A percentile compares a stretch with the other conserved stretches of the same genome.
These are phyloP conservation scores for Protonemura montana DNA, from an alignment of 2,888 invertebrate genomes.

Conservation along the genomic window DNA sequence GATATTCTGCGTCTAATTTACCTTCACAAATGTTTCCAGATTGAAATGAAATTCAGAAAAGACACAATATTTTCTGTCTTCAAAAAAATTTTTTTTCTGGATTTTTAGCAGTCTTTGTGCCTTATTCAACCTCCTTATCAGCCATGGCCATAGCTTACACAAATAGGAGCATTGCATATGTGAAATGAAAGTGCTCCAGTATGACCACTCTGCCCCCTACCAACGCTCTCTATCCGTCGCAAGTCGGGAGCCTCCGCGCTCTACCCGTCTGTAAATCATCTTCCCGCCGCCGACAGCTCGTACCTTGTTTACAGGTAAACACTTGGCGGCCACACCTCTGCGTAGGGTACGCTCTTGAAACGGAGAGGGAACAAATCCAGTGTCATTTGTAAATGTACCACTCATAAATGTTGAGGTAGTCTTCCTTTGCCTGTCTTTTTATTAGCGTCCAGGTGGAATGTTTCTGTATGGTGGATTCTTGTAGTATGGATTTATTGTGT, in stretches of 20 bases:
- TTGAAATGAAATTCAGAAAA: too few species aligned
- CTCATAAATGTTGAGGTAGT: not conserved
- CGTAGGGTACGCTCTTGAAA: not conserved
- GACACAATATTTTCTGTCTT: too few species aligned
- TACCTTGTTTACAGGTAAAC: not conserved
- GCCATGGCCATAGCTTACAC: too few species aligned
- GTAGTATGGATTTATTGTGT: too few species aligned
- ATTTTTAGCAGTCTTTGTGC: too few species aligned
- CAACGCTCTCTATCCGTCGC: not conserved
- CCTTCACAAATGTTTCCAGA: too few species aligned
- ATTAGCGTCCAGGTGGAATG: not conserved
- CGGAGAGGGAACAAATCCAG: not conserved
- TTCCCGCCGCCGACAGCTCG: not conserved
- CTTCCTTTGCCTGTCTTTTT: not conserved
- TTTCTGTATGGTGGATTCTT: too few species aligned
- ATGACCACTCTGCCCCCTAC: not conserved
- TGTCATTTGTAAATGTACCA: not conserved
- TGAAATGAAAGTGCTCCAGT: too few species aligned
- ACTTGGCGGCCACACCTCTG: not conserved
- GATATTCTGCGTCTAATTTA: too few species aligned
- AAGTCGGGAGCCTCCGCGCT: not conserved
- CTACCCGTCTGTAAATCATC: not conserved
- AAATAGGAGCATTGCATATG: too few species aligned
- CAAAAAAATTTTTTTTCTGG: too few species aligned
- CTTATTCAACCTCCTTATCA: too few species aligned